These are phyloP conservation scores for Apodemia hepburni DNA, from an alignment of 2,888 invertebrate species.

Conservation along the genomic window DNA sequence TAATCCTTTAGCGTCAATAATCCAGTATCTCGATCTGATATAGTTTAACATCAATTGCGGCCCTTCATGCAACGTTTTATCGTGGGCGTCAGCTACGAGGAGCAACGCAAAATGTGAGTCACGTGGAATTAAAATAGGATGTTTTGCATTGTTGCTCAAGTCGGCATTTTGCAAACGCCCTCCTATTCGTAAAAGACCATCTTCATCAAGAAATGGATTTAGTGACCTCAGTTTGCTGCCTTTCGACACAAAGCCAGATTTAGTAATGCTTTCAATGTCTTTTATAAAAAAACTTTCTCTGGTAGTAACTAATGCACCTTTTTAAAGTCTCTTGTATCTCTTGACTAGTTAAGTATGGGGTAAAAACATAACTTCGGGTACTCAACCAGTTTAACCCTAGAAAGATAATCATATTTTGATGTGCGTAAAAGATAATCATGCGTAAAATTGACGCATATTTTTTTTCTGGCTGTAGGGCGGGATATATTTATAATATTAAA, in stretches of 20 bases:
- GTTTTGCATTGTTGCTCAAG: slow-evolving; percentile 11
- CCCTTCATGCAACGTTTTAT: slow-evolving; percentile 33
- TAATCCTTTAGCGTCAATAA: slow-evolving; percentile 22
- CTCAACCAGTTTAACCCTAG: slow-evolving; percentile 12
- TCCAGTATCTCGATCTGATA: slow-evolving; percentile 28
- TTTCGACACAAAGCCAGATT: neutral
- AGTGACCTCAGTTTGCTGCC: slow-evolving; percentile 9
- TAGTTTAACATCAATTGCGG: slow-evolving; percentile 30
- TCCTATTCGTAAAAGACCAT: slow-evolving; percentile 21
- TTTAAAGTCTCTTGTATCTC: slow-evolving; percentile 8
- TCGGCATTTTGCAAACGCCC: slow-evolving; percentile 20
- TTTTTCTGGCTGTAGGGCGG: too few relatives aligned
- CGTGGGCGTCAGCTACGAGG: slow-evolving; percentile 32
- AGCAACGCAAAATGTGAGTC: slow-evolving; percentile 21
- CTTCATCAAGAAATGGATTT: slow-evolving; percentile 19
- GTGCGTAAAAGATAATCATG: too few relatives aligned
- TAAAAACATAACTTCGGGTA: neutral
- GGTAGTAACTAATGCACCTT: slow-evolving; percentile 8
- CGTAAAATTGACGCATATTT: too few relatives aligned
- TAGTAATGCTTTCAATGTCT: slow-evolving; percentile 12
- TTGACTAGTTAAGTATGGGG: neutral
- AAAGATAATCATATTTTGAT: too few relatives aligned
- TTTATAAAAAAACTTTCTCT: slow-evolving; percentile 8
- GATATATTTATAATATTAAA: too few relatives aligned
- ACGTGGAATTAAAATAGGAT: slow-evolving; percentile 23